Evolutionary conservation across 1,140 invertebrate species (phyloP), one percentile per base, ranked within the genome.

Genomic region (Potamilus streckersoni): DNA sequence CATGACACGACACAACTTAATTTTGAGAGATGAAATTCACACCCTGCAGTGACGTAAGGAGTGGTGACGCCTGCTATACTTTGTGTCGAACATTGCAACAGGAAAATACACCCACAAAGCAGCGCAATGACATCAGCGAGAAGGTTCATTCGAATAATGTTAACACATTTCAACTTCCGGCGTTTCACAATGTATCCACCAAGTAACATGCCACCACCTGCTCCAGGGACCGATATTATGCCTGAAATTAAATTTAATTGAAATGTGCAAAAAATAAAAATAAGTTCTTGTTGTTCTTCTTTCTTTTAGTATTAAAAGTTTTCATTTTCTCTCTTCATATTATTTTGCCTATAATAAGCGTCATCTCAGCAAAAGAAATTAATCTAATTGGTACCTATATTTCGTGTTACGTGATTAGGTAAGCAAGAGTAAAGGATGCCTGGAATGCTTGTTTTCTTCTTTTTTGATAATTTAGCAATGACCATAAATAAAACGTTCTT

Each of bases 121-220:
- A 79, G 20, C 49, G 74, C 81, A 14, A 78, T 27, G 14, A 73
- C 38, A 4, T 68, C 71, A 13, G 65, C 71, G 17, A 78, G 63
- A 23, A 84, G 69, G 62, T 82, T 79, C 77, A 82, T 71, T n/a
- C 77, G 58, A 15, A 84, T 77, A 19, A 84, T 84, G 2, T 76
- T 80, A 49, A 62, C 38, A 69, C 80, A 76, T 65, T 79, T 81
- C 23, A 84, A 60, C 63, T 81, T 78, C 15, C 72, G 63, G 69
- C 74, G 80, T 59, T 80, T 79, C 0, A 81, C 81, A 23, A 84
- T 66, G 38, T 77, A 76, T 2, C 83, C 83, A 1, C 81, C 81
- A 16, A 83, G 59, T 2, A 78, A 69, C 83, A 84, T 81, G 19
- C 83, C 83, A 17, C 82, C 82, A 2, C 79, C 82, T 23, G 80